Evolutionary conservation across 1,140 invertebrate species (phyloP), one percentile per base, ranked within the genome.

Genomic region (Drosophila littoralis): DNA sequence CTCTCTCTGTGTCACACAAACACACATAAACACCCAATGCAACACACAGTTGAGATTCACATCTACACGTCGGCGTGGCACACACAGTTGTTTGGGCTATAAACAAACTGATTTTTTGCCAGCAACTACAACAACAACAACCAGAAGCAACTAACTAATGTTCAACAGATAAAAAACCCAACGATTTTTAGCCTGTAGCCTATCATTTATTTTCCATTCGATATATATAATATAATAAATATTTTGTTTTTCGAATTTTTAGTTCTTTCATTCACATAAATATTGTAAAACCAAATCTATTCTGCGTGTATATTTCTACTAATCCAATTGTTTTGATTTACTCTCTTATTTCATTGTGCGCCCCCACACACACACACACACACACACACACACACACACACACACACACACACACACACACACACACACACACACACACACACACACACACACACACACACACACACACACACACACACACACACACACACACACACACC

Each of bases 331-430:
- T 89, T 81, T 78, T 71, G 22, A 48, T 64, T 86, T 79, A 86
- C 79, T 86, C 82, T 86, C 82, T 86, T 86, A 63, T 86, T 88
- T 86, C 82, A 86, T 83, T 86, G 69, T 81, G 75, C 82, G 75
- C 66, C 63, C 75, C 75, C 54, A 73, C 63, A 77, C 61, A 77
- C 61, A 8, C 42, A 43, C 36, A 36, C 4, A 58, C 28, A 61
- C n/a, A 17, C 69, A 51, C 33, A 46, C 59, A 48, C 48, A 40
- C 48, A 57, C 13, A 22, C 6, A 61, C 46, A 51, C 6, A 42
- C 38, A 59, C 52, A 17, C 52, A 61, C 43, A 59, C 17, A 17
- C 17, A 17, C 17, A n/a, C n/a, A n/a, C n/a, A n/a, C n/a, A 28
- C 22, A 28, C 22, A 28, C 22, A 28, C 22, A 5, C 22, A 28